Percentiles rank a stretch among this genome's conserved stretches.
These are phyloP conservation scores for Neotoxoptera formosana DNA, from an alignment of 1,140 invertebrate genomes.

Conservation along the genomic window DNA sequence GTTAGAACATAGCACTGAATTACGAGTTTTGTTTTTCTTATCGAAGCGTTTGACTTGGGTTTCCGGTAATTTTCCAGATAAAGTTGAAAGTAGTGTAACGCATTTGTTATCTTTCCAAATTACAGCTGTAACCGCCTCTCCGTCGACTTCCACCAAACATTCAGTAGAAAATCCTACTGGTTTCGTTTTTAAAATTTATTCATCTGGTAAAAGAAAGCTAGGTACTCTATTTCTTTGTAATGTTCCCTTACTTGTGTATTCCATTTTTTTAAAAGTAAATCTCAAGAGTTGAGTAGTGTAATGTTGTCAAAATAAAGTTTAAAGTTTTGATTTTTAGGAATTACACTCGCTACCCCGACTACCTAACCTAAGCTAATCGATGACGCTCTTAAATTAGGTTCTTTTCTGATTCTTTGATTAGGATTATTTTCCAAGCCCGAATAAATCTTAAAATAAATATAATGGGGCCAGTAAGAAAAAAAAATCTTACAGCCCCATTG, in stretches of 20 bases:
- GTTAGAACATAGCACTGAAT: neutral
- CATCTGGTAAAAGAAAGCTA: neutral
- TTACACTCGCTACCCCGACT: neutral
- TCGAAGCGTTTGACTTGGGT: conserved; percentile 18
- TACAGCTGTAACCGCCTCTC: neutral
- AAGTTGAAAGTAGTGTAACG: conserved; percentile 34
- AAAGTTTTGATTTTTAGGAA: neutral
- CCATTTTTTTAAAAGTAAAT: conserved; percentile 28
- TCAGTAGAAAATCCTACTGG: neutral
- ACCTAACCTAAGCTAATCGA: neutral
- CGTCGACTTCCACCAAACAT: too few species aligned
- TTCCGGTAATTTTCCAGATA: conserved; percentile 7
- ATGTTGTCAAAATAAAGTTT: neutral
- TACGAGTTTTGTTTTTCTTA: conserved; percentile 26
- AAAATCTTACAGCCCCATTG: conserved; percentile 30
- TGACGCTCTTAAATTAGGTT: neutral
- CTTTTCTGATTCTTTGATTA: neutral
- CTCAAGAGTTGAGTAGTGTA: conserved; percentile 13
- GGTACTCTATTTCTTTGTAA: neutral
- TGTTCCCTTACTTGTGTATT: neutral
- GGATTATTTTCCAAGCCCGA: conserved; percentile 60
- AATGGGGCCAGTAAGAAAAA: conserved; percentile 61
- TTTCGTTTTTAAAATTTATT: conserved; percentile 1
- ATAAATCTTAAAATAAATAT: conserved; percentile 61
- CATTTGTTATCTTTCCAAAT: conserved; percentile 36